Evolutionary conservation across 2,888 invertebrate genomes (phyloP), one percentile per base, ranked within the genome.

Genomic region (Macrophya annulata): DNA sequence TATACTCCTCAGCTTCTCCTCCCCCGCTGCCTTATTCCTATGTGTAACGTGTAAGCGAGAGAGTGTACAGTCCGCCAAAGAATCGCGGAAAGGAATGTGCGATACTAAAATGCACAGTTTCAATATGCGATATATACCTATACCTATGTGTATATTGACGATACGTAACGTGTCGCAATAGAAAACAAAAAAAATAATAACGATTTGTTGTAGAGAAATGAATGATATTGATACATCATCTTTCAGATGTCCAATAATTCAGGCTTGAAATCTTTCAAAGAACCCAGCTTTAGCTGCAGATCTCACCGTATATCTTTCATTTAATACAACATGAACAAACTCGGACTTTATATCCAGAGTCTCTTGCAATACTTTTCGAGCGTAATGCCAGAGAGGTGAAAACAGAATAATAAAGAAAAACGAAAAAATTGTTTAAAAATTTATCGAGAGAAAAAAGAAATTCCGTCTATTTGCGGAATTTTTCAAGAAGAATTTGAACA

Each of bases 31-130:
- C 88, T 89, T 88, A 88, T 88, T 87, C 85, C 86, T 65, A 55
- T 68, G 48, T 79, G 65, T 77, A 79, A 12, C 68, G 43, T 81
- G 83, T 83, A 43, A 37, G 81, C 81, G 81, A 81, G 81, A 81
- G 59, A 81, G 81, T 62, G 90, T 90, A 90, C 90, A 89, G 90
- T 89, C 90, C 87, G 86, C 40, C 87, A 85, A 89, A 87, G 83
- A 89, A 89, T 87, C 81, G 86, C 86, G 86, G 72, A 68, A 83
- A 88, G 88, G 88, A 89, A 89, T 88, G 89, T 85, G 87, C 88
- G 85, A 88, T 87, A 86, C 85, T 88, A 87, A 87, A 87, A 87
- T 87, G 87, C 87, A 88, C 21, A 81, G 21, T 62, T 31, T 40
- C n/a, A 21, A 59, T 77, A 81, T 40, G 55, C n/a, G 51, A 59